Evolutionary conservation across 92 coral and sea anemone genomes (phyloP).

Genomic region (Palythoa grandis): DNA sequence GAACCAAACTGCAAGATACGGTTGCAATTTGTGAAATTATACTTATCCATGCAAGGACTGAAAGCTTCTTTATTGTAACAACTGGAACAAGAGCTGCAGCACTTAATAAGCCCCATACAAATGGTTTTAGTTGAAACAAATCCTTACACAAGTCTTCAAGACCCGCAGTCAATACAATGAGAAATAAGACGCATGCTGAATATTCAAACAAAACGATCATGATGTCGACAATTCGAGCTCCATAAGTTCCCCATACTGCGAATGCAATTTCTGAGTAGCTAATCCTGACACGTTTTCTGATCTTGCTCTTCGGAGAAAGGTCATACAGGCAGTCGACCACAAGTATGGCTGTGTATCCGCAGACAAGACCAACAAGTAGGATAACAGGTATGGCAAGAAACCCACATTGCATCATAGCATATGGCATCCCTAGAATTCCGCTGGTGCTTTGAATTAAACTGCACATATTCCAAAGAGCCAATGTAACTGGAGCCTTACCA

Average conservation of each 20-base stretch:
- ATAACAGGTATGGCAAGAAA: constrained; percentile 57
- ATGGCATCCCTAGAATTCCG: constrained; percentile 78
- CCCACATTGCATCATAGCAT: constrained; percentile 78
- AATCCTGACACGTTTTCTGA: constrained; percentile 76
- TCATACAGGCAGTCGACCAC: constrained; percentile 83
- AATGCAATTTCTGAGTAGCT: constrained; percentile 88
- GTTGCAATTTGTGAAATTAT: constrained; percentile 74
- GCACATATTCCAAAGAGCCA: constrained; percentile 83
- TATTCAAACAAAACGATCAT: constrained; percentile 68
- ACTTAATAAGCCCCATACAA: constrained; percentile 73
- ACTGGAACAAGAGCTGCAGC: constrained; percentile 60
- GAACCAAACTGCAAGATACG: constrained; percentile 53
- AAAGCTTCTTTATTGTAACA: constrained; percentile 63
- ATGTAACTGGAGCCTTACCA: constrained; percentile 74
- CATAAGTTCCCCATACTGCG: constrained; percentile 80
- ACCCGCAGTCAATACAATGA: constrained; percentile 71
- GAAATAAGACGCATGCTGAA: constrained; percentile 59
- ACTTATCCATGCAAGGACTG: constrained; percentile 86
- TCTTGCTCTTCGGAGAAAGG: constrained; percentile 73
- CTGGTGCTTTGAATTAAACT: constrained; percentile 76
- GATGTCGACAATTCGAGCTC: constrained; percentile 78
- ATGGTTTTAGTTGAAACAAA: constrained; percentile 28
- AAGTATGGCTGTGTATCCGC: constrained; percentile 60
- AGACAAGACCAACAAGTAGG: constrained; percentile 65
- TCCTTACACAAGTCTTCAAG: constrained; percentile 55